Evolutionary conservation across 2,888 invertebrate species (phyloP), one percentile per base, ranked within the genome.

Genomic region (Lasius platythorax): DNA sequence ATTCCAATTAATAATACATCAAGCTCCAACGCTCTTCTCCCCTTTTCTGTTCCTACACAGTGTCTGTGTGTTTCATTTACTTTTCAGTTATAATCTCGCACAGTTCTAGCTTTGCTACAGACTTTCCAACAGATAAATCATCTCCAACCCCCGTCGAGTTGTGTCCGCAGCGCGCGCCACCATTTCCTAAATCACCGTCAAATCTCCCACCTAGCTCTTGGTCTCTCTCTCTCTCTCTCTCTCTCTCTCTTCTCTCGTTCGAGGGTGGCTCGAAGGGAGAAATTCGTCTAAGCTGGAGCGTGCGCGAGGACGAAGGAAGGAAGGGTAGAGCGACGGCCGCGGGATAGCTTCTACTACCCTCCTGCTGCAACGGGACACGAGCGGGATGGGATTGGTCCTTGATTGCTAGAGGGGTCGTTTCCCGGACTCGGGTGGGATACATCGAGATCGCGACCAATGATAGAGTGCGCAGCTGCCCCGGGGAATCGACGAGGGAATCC

Each of bases 381-480:
- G 46, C 73, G 84, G 89, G 89, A 91, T 89, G 87, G 94, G 94
- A 95, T 95, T 94, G 95, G 94, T 92, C 92, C 93, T 92, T 90
- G 93, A 93, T 93, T 90, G 92, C 91, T 88, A 91, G 89, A 87
- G 92, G 92, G 92, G 93, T 93, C 91, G 93, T 92, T 94, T 93
- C 91, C 90, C 89, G 90, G 88, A 90, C 90, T 89, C 93, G 91
- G 91, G 91, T 91, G 94, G 94, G 93, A 93, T 91, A 88, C 86
- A 90, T 90, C 90, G 88, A 94, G 95, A 94, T 95, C 94, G 93
- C 91, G 93, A 93, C 95, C 95, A 95, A 95, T 95, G 95, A 95
- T 95, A 94, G 92, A 82, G 88, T 89, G 90, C 92, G 92, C 94
- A 93, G 94, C 94, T 94, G 94, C 92, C 93, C 90, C 85, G 85